phyloP scores from a whole-genome alignment of 2,113 vertebrate species.

The Xyliphius kryptos region DNA sequence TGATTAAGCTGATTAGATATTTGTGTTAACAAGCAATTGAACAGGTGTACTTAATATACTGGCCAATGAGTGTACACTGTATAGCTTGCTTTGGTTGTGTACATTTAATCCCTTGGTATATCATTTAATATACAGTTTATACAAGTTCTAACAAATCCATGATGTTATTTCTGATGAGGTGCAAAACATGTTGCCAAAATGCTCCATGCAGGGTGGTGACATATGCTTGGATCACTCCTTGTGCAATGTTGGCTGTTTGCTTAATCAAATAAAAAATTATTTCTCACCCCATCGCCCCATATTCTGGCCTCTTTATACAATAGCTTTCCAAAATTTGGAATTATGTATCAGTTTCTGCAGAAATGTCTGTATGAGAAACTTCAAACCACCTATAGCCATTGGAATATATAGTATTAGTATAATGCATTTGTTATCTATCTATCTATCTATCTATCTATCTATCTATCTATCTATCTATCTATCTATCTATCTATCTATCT shows the following conservation, averaged over 20 bases:
- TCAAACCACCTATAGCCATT: background rate
- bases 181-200: conserved; percentile 10
- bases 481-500: no score
- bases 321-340: background rate
- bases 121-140: background rate
- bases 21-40: no score
- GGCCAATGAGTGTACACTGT: no score
- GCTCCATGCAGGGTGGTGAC: conserved; percentile 1
- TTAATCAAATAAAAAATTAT: conserved; percentile 6
- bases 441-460: no score
- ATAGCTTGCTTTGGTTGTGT: background rate
- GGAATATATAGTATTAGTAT: background rate
- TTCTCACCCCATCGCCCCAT: background rate
- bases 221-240: background rate
- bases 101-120: background rate
- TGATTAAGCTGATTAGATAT: no score
- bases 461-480: no score
- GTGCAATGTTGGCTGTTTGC: conserved; percentile 1
- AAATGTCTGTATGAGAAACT: background rate
- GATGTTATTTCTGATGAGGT: conserved; percentile 17
- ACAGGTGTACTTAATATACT: no score
- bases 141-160: background rate
- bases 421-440: no score
- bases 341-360: background rate
- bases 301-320: background rate